Base-by-base conservation (phyloP, 2,888 invertebrate genomes). In the Andrena hattorfiana region DNA sequence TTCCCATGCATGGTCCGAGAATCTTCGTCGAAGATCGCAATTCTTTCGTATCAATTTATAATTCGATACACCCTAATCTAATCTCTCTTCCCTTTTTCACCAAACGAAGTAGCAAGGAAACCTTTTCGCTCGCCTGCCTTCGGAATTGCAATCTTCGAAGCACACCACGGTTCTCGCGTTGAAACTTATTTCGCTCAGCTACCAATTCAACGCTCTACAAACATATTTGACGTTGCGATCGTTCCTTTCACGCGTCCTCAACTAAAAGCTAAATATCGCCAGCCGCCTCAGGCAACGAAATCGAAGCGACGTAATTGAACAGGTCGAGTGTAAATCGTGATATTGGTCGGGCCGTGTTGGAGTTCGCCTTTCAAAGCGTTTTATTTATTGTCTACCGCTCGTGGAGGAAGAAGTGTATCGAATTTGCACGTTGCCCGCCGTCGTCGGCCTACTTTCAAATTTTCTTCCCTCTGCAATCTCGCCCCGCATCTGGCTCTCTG, bases 371-470 rank as follows among this genome's bases (percentile, higher is more conserved):
- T 16, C 13, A 30, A 81, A 79, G 48, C 77, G 86, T 83, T 85
- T 83, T 72, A 69, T 83, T 87, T 87, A 87, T 87, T 87, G 86
- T 87, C 86, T 85, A 77, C 76, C 75, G 64, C 72, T 60, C 60
- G 60, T 51, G 78, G 75, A 83, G 77, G 66, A 60, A 62, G 74
- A 69, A 70, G 30, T 67, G 30, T 26, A 74, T 63, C 32, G 66
- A 32, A 80, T 80, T 71, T 20, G 30, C 70, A 42, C 60, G 60
- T 60, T 51, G 49, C 70, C n/a, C 32, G 54, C 62, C 59, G 32
- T 26, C 78, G 78, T 26, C 78, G 78, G 78, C 68, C 69, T 77
- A 77, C 64, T 71, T 80, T 56, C 59, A 80, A 66, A 69, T 80
- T 49, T 30, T 20, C 28, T 23, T 54, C 66, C 23, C 62, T 26